phyloP scores from a whole-genome alignment of 1,140 invertebrate species.

The Aphelenchoides avenae region DNA sequence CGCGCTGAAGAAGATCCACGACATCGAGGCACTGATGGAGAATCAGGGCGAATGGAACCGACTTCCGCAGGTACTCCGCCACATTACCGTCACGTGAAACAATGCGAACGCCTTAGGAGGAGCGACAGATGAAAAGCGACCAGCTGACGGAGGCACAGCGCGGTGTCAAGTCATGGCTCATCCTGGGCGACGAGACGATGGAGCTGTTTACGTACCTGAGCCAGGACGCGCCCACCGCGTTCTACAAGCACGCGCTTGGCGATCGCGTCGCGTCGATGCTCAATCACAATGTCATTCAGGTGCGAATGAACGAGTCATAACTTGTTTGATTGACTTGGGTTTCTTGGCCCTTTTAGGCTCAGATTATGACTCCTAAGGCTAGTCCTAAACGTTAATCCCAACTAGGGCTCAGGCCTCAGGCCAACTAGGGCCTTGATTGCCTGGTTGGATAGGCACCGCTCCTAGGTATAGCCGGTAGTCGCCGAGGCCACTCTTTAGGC shows the following conservation, averaged over 20 bases:
- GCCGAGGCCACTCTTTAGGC: no score
- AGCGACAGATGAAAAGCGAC: conserved; percentile 56
- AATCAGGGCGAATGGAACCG: conserved; percentile 62
- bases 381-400: not conserved
- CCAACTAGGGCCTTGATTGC: no score
- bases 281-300: conserved; percentile 69
- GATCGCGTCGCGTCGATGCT: conserved; percentile 91
- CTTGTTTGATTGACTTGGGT: not conserved
- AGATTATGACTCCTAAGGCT: conserved; percentile 1
- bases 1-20: conserved; percentile 87
- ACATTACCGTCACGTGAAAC: not conserved
- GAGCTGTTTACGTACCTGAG: conserved; percentile 97
- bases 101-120: conserved; percentile 27
- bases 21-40: conserved; percentile 81
- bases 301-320: not conserved
- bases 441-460: no score
- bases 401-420: no score
- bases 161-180: conserved; percentile 88
- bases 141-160: conserved; percentile 75
- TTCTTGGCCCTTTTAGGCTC: not conserved
- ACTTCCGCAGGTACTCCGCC: conserved; percentile 19
- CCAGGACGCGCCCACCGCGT: conserved; percentile 85
- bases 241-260: conserved; percentile 77
- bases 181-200: conserved; percentile 87
- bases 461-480: no score